A percentile compares a stretch with the other conserved stretches of the same genome.
phyloP scores from a whole-genome alignment of 2,113 vertebrate genomes.

The Gyps fulvus region DNA sequence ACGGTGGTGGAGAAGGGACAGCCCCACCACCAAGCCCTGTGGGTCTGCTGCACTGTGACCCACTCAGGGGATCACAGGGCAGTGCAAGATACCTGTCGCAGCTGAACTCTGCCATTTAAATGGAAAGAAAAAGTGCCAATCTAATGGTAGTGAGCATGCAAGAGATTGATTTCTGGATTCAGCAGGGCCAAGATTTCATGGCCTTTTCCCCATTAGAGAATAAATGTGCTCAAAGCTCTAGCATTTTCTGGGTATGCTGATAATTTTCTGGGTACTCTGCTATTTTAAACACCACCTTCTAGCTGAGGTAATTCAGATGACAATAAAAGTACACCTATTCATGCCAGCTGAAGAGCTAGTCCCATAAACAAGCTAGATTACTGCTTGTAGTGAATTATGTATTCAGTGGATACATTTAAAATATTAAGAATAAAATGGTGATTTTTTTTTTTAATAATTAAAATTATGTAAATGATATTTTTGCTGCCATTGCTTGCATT shows the following conservation, averaged over 20 bases:
- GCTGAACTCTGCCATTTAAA: background rate
- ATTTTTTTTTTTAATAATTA: background rate
- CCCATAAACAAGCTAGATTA: background rate
- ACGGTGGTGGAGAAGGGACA: rapidly evolving
- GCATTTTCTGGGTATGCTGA: background rate
- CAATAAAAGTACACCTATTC: background rate
- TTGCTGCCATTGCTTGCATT: background rate
- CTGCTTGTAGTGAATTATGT: background rate
- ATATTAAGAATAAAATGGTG: background rate
- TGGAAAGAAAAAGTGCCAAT: background rate
- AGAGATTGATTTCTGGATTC: background rate
- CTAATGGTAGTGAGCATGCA: background rate
- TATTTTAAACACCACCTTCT: background rate
- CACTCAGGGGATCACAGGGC: background rate
- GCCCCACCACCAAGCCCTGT: too few relatives aligned
- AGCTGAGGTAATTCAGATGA: background rate
- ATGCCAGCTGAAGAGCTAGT: background rate
- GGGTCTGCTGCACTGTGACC: background rate
- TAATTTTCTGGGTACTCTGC: background rate
- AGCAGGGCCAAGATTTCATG: background rate
- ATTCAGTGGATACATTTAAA: background rate
- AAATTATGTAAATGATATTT: background rate
- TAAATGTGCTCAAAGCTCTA: background rate
- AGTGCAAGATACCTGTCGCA: background rate
- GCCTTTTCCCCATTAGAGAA: background rate